Evolutionary conservation across 23 tunicate genomes (phyloP).

Genomic region (Corella eumyota): DNA sequence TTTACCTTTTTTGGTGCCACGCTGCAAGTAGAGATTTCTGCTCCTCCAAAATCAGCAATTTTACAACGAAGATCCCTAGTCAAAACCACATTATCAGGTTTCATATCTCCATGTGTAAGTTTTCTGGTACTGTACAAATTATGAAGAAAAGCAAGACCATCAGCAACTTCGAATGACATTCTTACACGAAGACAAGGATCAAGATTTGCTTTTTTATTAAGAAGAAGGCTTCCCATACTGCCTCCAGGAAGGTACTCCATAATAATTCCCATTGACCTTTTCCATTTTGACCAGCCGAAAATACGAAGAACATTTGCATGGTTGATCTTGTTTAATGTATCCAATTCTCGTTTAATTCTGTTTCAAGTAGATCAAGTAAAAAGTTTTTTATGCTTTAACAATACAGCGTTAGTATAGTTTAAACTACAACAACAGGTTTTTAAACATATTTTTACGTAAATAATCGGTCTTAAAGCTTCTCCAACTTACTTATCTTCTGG

Average conservation of each 20-base stretch:
- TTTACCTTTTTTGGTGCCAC: not conserved
- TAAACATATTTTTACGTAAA: too few relatives aligned
- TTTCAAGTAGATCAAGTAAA: too few relatives aligned
- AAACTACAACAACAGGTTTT: too few relatives aligned
- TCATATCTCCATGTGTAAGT: constrained; percentile 2
- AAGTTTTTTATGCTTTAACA: too few relatives aligned
- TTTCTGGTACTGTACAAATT: not conserved
- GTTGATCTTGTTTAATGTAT: too few relatives aligned
- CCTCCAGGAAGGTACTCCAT: not conserved
- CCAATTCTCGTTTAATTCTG: too few relatives aligned
- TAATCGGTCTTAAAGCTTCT: too few relatives aligned
- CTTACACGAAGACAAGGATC: not conserved
- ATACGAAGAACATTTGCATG: not conserved
- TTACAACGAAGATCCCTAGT: not conserved
- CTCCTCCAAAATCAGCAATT: constrained; percentile 5
- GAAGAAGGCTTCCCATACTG: not conserved
- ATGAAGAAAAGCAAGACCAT: constrained; percentile 2
- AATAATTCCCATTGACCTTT: not conserved
- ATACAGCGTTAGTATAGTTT: too few relatives aligned
- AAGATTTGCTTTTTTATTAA: not conserved
- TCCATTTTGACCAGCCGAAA: constrained; percentile 1
- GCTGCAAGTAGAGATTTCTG: not conserved
- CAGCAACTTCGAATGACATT: not conserved
- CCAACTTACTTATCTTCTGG: too few relatives aligned
- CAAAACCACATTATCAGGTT: constrained; percentile 3